phyloP scores from a whole-genome alignment of 2,797 vertebrate species.

The Lithobates sylvaticus region DNA sequence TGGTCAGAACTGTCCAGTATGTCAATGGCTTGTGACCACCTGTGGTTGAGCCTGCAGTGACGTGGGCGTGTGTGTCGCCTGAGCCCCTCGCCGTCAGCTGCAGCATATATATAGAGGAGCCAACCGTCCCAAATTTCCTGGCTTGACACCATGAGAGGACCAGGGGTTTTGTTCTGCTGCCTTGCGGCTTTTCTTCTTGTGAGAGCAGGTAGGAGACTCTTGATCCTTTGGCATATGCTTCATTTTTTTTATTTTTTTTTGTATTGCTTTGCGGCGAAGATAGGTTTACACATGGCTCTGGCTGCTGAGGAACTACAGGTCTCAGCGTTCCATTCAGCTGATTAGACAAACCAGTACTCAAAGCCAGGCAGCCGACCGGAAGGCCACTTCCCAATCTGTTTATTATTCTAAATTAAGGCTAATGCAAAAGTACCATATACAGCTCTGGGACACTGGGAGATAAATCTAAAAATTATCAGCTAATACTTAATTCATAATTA shows the following conservation, averaged over 20 bases:
- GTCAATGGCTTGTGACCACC: slow-evolving; percentile 53
- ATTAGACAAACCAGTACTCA: not conserved
- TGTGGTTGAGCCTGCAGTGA: slow-evolving; percentile 61
- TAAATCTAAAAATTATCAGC: too few relatives aligned
- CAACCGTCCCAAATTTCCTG: slow-evolving; percentile 87
- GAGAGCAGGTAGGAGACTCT: slow-evolving; percentile 85
- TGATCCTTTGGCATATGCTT: not conserved
- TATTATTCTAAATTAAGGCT: not conserved
- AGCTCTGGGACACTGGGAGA: not conserved
- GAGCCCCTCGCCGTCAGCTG: slow-evolving; percentile 70
- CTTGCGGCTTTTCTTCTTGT: slow-evolving; percentile 85
- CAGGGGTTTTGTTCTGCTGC: slow-evolving; percentile 90
- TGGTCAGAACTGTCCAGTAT: slow-evolving; percentile 30
- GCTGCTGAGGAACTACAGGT: not conserved
- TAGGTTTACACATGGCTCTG: not conserved
- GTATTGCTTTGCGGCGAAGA: not conserved
- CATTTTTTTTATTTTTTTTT: not conserved
- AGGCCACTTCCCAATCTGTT: not conserved
- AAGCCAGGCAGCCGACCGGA: not conserved
- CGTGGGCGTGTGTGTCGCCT: slow-evolving; percentile 76
- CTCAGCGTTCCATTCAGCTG: not conserved
- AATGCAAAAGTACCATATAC: not conserved
- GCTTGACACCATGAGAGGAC: slow-evolving; percentile 94
- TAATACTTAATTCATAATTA: not conserved
- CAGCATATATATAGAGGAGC: slow-evolving; percentile 86